A percentile compares a stretch with the other conserved stretches of the same genome.
phyloP scores from a whole-genome alignment of 2,888 invertebrate species.

The Dryomyza anilis region DNA sequence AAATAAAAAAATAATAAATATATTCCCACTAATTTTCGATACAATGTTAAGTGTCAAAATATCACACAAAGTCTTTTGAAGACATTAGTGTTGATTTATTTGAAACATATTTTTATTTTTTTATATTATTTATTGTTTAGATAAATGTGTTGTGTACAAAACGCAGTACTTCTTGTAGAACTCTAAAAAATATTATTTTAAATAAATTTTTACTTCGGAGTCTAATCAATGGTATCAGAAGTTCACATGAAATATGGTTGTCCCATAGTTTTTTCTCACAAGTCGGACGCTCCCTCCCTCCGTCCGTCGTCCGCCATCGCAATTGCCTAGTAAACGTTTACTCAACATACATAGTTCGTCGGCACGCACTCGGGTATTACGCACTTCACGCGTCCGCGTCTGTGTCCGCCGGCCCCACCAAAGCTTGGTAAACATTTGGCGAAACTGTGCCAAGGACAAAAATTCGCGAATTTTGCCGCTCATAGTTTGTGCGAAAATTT shows the following conservation, averaged over 20 bases:
- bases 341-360: too few species aligned
- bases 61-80: too few species aligned
- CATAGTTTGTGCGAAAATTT: conserved; percentile 27
- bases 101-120: not conserved
- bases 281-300: not conserved
- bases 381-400: not conserved
- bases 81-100: too few species aligned
- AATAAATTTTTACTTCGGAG: not conserved
- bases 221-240: not conserved
- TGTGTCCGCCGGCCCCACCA: conserved; percentile 8
- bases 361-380: conserved; percentile 29
- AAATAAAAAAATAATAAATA: too few species aligned
- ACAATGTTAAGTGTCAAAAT: too few species aligned
- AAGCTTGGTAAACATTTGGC: conserved; percentile 23
- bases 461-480: conserved; percentile 50
- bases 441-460: conserved; percentile 59
- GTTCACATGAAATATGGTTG: not conserved
- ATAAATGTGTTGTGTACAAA: not conserved
- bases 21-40: too few species aligned
- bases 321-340: too few species aligned
- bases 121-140: too few species aligned
- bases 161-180: not conserved
- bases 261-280: too few species aligned
- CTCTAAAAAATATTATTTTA: not conserved
- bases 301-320: too few species aligned